Percentiles rank a stretch among this genome's conserved stretches.
These are phyloP conservation scores for Ceratothoa steindachneri DNA, from an alignment of 2,888 invertebrate genomes.

Conservation along the genomic window DNA sequence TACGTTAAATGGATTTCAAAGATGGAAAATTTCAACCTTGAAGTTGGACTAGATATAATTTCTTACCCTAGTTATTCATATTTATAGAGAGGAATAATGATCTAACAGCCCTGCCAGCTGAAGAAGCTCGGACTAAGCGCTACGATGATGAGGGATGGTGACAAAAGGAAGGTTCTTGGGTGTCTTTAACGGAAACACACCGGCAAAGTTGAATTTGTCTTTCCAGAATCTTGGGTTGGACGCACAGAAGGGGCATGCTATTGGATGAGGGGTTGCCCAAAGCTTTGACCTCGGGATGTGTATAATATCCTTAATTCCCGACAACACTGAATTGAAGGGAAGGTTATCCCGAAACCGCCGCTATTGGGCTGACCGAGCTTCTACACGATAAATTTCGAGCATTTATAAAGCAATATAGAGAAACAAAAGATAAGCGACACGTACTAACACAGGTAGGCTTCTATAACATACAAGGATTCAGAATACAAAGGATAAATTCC, in stretches of 20 bases:
- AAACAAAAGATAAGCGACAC: constrained; percentile 8
- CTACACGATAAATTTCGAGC: constrained; percentile 1
- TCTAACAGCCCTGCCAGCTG: constrained; percentile 5
- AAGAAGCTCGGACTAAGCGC: constrained; percentile 9
- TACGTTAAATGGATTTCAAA: no score
- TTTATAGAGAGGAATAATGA: background rate
- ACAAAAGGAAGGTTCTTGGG: background rate
- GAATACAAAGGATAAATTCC: background rate
- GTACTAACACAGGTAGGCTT: constrained; percentile 11
- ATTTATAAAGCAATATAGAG: constrained; percentile 3
- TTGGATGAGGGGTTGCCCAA: constrained; percentile 1
- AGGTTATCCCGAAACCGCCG: constrained; percentile 9
- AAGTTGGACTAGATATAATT: no score
- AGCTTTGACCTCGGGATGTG: constrained; percentile 7
- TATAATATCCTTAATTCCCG: background rate
- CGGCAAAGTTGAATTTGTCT: background rate
- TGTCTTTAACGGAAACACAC: background rate
- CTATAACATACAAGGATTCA: constrained; percentile 12
- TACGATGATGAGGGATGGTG: background rate
- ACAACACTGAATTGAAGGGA: background rate
- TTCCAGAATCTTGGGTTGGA: constrained; percentile 14
- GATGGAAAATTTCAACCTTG: no score
- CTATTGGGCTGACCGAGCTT: constrained; percentile 12
- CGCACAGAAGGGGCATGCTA: constrained; percentile 5
- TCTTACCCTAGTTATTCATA: background rate